These are phyloP conservation scores for Xenopus petersii DNA, from an alignment of 2,797 vertebrate species.

Conservation along the genomic window DNA sequence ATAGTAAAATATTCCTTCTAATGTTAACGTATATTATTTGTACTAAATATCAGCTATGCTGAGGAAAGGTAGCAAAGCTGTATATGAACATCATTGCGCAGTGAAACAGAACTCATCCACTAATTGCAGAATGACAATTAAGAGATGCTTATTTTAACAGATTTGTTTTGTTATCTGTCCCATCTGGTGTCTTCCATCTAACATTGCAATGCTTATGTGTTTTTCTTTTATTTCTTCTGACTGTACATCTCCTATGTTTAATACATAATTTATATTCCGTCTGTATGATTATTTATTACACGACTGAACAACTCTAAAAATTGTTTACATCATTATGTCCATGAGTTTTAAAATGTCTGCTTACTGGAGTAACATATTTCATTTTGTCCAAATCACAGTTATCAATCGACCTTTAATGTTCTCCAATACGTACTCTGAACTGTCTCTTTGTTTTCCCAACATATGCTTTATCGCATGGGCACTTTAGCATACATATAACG, in stretches of 20 bases:
- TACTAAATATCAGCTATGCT: too few relatives aligned
- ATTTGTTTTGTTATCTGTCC: constrained; percentile 5
- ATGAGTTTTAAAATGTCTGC: too few relatives aligned
- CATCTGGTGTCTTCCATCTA: constrained; percentile 19
- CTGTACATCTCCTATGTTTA: constrained; percentile 9
- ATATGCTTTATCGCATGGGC: too few relatives aligned
- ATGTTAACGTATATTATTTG: too few relatives aligned
- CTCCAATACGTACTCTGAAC: too few relatives aligned
- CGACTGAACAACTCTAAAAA: constrained; percentile 33
- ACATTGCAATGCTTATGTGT: constrained; percentile 14
- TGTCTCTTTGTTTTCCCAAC: too few relatives aligned
- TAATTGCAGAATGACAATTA: not conserved
- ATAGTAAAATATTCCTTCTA: too few relatives aligned
- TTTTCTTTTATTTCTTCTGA: constrained; percentile 5
- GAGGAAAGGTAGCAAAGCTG: too few relatives aligned
- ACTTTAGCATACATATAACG: too few relatives aligned
- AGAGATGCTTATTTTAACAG: not conserved
- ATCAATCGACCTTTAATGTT: too few relatives aligned
- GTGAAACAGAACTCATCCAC: not conserved
- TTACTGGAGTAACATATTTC: too few relatives aligned
- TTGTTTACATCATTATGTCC: constrained; percentile 1
- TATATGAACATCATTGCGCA: not conserved
- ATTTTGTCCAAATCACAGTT: too few relatives aligned
- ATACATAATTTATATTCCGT: constrained; percentile 15
- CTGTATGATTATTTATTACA: constrained; percentile 34